These are phyloP conservation scores for Hirtodrosophila histrioides DNA, from an alignment of 2,888 invertebrate genomes.

Conservation along the genomic window DNA sequence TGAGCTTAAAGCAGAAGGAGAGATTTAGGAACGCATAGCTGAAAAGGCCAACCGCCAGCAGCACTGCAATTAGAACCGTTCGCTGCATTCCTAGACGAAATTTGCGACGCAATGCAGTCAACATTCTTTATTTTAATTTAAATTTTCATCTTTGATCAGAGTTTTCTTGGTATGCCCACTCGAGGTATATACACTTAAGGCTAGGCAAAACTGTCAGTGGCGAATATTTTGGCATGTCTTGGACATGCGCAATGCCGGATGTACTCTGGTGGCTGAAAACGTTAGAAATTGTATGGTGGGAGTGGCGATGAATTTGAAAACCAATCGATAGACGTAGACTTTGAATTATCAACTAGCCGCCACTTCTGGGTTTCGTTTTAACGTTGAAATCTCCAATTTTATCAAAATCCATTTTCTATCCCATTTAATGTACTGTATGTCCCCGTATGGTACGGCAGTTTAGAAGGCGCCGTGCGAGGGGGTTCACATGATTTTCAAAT, in stretches of 20 bases:
- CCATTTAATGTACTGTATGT: too few species aligned
- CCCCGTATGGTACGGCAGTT: too few species aligned
- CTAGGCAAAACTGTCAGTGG: slow-evolving; percentile 26
- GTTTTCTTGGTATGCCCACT: slow-evolving; percentile 21
- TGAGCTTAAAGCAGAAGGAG: slow-evolving; percentile 82
- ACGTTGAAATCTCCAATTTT: too few species aligned
- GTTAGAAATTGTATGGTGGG: slow-evolving; percentile 9
- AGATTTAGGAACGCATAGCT: slow-evolving; percentile 82
- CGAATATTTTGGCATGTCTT: slow-evolving; percentile 26
- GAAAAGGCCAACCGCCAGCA: slow-evolving; percentile 76
- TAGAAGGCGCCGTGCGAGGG: too few species aligned
- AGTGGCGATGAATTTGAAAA: slow-evolving; percentile 33
- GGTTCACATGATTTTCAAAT: too few species aligned
- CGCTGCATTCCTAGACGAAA: slow-evolving; percentile 81
- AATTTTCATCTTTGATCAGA: slow-evolving; percentile 38
- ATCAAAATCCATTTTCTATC: too few species aligned
- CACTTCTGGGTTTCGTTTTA: neutral
- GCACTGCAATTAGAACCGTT: slow-evolving; percentile 73
- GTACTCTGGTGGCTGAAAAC: slow-evolving; percentile 6
- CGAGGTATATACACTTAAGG: slow-evolving; percentile 34
- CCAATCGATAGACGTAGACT: slow-evolving; percentile 23
- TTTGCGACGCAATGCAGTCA: slow-evolving; percentile 80
- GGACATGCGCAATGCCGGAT: slow-evolving; percentile 55
- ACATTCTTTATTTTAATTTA: slow-evolving; percentile 65
- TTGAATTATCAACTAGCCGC: neutral